phyloP scores from a whole-genome alignment of 2,888 invertebrate species.

The Cephalotes varians region DNA sequence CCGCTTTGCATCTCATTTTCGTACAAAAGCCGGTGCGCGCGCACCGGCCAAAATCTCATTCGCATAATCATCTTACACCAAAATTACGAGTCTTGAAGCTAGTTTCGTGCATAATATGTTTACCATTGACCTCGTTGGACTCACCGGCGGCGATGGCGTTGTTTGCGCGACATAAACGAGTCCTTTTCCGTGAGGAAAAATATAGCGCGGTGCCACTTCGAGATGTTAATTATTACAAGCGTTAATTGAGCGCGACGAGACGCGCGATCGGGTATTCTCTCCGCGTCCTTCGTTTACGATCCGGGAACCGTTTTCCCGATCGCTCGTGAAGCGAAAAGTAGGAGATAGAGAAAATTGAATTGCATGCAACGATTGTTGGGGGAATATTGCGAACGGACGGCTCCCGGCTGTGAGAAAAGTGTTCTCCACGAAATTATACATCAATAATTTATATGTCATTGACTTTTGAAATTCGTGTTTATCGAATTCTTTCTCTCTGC shows the following conservation, averaged over 20 bases:
- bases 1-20: slow-evolving; percentile 41
- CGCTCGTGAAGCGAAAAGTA: neutral
- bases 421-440: slow-evolving; percentile 12
- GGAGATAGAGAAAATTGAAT: slow-evolving; percentile 35
- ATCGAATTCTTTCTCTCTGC: neutral
- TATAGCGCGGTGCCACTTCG: neutral
- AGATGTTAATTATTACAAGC: neutral
- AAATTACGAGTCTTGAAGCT: slow-evolving; percentile 35
- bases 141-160: neutral
- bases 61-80: slow-evolving; percentile 26
- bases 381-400: slow-evolving; percentile 3
- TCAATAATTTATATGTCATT: slow-evolving; percentile 4
- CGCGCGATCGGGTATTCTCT: neutral
- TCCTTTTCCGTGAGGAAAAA: neutral
- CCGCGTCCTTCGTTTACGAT: neutral
- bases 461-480: neutral
- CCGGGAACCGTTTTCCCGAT: neutral
- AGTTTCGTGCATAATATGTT: slow-evolving; percentile 21
- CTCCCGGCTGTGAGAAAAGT: neutral
- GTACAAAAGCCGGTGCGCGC: slow-evolving; percentile 16
- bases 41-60: slow-evolving; percentile 14
- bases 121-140: neutral
- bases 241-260: neutral
- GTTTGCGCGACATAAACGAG: neutral
- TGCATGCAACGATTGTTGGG: neutral